phyloP scores from a whole-genome alignment of 1,140 invertebrate genomes.

The Galleria mellonella region DNA sequence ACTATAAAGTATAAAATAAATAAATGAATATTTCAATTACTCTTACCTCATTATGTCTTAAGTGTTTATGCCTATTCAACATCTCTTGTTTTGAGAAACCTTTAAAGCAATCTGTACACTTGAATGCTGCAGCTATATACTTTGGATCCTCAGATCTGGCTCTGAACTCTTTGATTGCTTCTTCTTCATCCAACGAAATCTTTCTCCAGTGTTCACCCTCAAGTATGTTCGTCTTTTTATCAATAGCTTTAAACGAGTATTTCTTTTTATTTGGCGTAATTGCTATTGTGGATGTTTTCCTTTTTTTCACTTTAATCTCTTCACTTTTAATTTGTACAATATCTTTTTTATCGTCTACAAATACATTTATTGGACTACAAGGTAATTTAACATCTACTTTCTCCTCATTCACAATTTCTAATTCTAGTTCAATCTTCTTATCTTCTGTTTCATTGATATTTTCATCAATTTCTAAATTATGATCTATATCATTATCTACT shows the following conservation, averaged over 20 bases:
- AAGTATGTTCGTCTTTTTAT: neutral
- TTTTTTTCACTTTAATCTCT: neutral
- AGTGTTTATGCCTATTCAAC: slow-evolving; percentile 3
- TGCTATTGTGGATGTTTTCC: neutral
- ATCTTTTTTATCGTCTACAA: slow-evolving; percentile 16
- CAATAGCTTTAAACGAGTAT: no score
- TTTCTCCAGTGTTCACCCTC: slow-evolving; percentile 8
- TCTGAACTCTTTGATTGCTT: slow-evolving; percentile 6
- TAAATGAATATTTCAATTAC: no score
- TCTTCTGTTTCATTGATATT: slow-evolving; percentile 3
- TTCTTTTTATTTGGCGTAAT: neutral
- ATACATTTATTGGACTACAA: slow-evolving; percentile 10
- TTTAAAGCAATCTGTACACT: slow-evolving; percentile 8
- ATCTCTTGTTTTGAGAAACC: slow-evolving; percentile 8
- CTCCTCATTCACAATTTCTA: neutral
- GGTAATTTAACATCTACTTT: slow-evolving; percentile 9
- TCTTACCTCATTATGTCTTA: slow-evolving; percentile 7
- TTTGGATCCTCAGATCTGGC: slow-evolving; percentile 3
- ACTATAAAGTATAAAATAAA: no score
- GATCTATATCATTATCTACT: no score
- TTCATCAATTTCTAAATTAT: neutral
- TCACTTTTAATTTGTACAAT: slow-evolving; percentile 4
- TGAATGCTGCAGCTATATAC: slow-evolving; percentile 4
- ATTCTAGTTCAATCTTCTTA: neutral
- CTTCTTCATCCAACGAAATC: slow-evolving; percentile 4